phyloP scores from a whole-genome alignment of 1,140 invertebrate species.

The Arion vulgaris region DNA sequence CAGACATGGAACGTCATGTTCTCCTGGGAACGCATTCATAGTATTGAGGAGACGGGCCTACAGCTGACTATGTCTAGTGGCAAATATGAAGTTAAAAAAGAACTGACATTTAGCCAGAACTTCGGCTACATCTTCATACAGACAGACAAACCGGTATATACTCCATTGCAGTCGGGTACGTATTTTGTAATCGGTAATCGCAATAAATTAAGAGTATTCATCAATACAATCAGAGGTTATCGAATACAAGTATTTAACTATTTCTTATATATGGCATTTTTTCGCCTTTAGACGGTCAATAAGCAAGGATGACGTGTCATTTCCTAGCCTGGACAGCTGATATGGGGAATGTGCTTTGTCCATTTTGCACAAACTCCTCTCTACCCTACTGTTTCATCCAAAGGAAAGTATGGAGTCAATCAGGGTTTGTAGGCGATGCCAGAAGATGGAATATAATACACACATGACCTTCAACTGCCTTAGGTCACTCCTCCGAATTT shows the following conservation, averaged over 20 bases:
- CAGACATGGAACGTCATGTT: neutral
- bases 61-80: neutral
- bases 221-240: neutral
- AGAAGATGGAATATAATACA: too few relatives aligned
- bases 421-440: too few relatives aligned
- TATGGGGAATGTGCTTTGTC: too few relatives aligned
- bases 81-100: neutral
- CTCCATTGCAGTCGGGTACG: conserved; percentile 56
- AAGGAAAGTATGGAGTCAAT: too few relatives aligned
- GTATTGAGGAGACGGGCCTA: neutral
- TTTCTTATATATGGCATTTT: neutral
- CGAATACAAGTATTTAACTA: neutral
- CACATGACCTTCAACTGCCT: too few relatives aligned
- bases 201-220: neutral
- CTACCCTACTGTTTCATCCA: too few relatives aligned
- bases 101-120: neutral
- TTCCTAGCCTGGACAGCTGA: too few relatives aligned
- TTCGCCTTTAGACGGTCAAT: too few relatives aligned
- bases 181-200: neutral
- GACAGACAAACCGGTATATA: conserved; percentile 63
- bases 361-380: too few relatives aligned
- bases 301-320: too few relatives aligned
- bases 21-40: neutral
- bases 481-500: too few relatives aligned
- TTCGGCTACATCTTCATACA: conserved; percentile 61